Percentiles rank a stretch among this genome's conserved stretches.
Conservation (phyloP, 2,113 vertebrate genomes). For the Gopherus flavomarginatus region DNA sequence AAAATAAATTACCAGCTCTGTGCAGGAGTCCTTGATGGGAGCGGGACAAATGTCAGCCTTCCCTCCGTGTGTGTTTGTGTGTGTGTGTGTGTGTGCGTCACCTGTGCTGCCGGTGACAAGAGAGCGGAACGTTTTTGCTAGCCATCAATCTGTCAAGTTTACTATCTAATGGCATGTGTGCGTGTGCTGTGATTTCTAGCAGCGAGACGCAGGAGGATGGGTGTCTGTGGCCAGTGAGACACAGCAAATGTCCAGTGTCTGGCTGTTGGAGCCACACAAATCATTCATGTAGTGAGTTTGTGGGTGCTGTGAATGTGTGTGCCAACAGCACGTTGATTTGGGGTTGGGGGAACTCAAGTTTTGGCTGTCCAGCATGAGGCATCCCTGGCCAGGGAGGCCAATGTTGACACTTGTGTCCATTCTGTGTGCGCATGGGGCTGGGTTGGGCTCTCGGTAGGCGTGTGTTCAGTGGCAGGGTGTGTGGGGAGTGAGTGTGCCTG, state of each 20-base stretch:
- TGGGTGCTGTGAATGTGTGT: not conserved
- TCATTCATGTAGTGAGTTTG: fast-evolving
- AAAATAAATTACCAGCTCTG: conserved; percentile 42
- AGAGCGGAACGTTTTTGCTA: not conserved
- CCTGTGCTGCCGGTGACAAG: not conserved
- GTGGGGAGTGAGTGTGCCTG: fast-evolving
- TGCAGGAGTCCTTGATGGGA: conserved; percentile 13
- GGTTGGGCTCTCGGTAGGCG: not conserved
- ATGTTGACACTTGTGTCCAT: not conserved
- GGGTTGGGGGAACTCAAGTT: not conserved
- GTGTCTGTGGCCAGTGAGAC: not conserved
- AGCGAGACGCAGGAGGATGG: not conserved
- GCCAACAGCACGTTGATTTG: not conserved
- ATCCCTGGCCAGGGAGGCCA: not conserved
- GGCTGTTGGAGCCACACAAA: not conserved
- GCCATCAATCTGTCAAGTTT: not conserved
- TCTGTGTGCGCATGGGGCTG: not conserved
- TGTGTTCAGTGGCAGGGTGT: not conserved
- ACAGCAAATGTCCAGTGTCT: not conserved
- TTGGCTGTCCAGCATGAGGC: not conserved
- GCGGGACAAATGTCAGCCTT: conserved; percentile 12
- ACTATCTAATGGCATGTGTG: not conserved
- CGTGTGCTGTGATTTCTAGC: not conserved
- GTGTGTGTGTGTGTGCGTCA: not conserved
- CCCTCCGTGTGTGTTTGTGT: not conserved